A percentile compares a stretch with the other conserved stretches of the same genome.
phyloP scores from a whole-genome alignment of 1,140 invertebrate species.

The Cylas formicarius region DNA sequence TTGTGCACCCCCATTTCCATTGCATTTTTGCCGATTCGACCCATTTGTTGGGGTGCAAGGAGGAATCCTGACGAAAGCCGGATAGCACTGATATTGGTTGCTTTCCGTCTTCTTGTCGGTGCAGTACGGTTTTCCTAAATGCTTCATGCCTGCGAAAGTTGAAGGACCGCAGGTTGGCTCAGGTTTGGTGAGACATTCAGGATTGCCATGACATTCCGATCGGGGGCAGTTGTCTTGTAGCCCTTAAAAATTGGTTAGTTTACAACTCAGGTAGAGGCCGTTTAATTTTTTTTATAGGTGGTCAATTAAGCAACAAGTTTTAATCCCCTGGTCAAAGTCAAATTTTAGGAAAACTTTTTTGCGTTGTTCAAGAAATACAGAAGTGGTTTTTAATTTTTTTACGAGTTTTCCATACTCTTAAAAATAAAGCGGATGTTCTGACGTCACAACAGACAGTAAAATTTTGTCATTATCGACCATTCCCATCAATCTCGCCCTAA shows the following conservation, averaged over 20 bases:
- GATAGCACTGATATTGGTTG: constrained; percentile 36
- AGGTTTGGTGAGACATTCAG: constrained; percentile 57
- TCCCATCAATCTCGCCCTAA: no score
- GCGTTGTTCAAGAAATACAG: no score
- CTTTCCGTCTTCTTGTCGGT: constrained; percentile 18
- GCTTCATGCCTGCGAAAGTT: constrained; percentile 28
- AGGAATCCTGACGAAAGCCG: constrained; percentile 33
- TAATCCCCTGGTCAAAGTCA: no score
- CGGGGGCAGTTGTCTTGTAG: constrained; percentile 66
- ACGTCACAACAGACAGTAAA: no score
- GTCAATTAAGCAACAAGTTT: no score
- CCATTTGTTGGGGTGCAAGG: constrained; percentile 24
- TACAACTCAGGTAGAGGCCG: no score
- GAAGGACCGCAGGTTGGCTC: constrained; percentile 57
- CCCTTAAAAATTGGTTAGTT: no score
- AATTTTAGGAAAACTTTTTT: no score
- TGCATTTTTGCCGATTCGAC: constrained; percentile 1
- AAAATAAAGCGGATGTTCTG: no score
- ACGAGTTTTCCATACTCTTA: not conserved
- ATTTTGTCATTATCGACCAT: no score
- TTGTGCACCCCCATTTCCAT: constrained; percentile 3
- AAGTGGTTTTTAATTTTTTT: not conserved
- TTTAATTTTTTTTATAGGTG: no score
- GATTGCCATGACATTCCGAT: constrained; percentile 58
- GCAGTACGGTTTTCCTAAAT: constrained; percentile 23